These are phyloP conservation scores for Ceyx margarethae DNA, from an alignment of 2,113 vertebrate species.

Conservation along the genomic window DNA sequence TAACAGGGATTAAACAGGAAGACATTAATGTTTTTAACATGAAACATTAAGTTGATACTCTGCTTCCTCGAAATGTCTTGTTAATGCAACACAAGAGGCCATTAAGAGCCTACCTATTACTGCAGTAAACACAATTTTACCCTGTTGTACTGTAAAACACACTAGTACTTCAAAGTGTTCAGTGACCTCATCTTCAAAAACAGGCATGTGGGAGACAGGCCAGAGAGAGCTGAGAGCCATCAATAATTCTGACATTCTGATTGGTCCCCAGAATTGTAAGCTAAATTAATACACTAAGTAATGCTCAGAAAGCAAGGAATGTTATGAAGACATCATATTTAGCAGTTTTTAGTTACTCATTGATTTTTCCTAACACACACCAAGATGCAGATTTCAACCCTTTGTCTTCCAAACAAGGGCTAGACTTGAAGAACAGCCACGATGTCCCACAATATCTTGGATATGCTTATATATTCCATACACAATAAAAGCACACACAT, in stretches of 20 bases:
- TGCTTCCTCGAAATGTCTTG: slow-evolving; percentile 70
- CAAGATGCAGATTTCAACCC: background rate
- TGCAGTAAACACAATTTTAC: slow-evolving; percentile 42
- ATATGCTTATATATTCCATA: background rate
- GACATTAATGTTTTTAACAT: slow-evolving; percentile 74
- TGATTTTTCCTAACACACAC: background rate
- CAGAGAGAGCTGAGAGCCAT: slow-evolving; percentile 5
- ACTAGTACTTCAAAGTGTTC: slow-evolving; percentile 36
- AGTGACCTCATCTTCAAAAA: slow-evolving; percentile 56
- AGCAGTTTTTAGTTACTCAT: background rate
- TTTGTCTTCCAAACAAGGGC: background rate
- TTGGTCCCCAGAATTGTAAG: background rate
- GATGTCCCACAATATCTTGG: background rate
- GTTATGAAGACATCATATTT: background rate
- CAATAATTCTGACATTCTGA: slow-evolving; percentile 7
- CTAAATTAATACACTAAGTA: background rate
- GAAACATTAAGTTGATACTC: slow-evolving; percentile 74
- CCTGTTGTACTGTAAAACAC: slow-evolving; percentile 35
- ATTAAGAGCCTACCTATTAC: slow-evolving; percentile 51
- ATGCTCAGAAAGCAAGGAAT: background rate
- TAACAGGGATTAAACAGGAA: slow-evolving; percentile 68
- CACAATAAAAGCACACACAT: background rate
- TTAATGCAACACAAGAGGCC: slow-evolving; percentile 56
- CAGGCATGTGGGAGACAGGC: slow-evolving; percentile 24
- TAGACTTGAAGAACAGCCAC: background rate